phyloP scores from a whole-genome alignment of 2,797 vertebrate genomes.

The Pangasius mekongensis region DNA sequence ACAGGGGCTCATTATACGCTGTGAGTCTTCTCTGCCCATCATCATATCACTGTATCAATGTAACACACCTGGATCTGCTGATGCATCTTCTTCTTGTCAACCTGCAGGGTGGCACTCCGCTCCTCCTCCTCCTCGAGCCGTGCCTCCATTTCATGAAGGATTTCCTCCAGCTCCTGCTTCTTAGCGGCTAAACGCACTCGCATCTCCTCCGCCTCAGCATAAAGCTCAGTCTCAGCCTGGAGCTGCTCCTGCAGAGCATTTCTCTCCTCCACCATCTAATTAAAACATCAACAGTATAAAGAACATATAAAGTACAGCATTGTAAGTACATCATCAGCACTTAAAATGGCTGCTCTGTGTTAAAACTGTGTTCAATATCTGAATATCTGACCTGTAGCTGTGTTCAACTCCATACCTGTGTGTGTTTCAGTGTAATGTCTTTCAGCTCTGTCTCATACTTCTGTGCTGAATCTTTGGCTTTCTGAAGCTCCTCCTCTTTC shows the following conservation, averaged over 20 bases:
- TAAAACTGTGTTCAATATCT: neutral
- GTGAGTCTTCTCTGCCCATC: neutral
- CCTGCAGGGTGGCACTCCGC: constrained; percentile 79
- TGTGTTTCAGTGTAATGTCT: constrained; percentile 87
- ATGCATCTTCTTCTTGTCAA: constrained; percentile 92
- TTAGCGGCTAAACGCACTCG: constrained; percentile 87
- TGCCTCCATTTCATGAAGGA: constrained; percentile 94
- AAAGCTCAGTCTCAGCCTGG: constrained; percentile 91
- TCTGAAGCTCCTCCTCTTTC: constrained; percentile 91
- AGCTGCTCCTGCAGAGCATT: constrained; percentile 86
- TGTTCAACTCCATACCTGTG: constrained; percentile 75
- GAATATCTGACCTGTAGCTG: neutral
- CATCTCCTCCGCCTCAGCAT: constrained; percentile 91
- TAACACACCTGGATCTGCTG: constrained; percentile 86
- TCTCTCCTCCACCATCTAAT: constrained; percentile 87
- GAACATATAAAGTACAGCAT: neutral
- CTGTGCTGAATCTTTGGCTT: constrained; percentile 80
- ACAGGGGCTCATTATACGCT: no score
- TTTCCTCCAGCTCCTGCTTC: constrained; percentile 96
- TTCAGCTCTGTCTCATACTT: constrained; percentile 86
- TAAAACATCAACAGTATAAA: neutral
- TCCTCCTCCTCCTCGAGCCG: constrained; percentile 97
- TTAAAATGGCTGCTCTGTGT: neutral
- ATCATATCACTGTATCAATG: neutral
- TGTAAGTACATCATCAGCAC: neutral